Evolutionary conservation across 2,797 vertebrate genomes (phyloP), one percentile per base, ranked within the genome.

Genomic region (Lutjanus campechanus): DNA sequence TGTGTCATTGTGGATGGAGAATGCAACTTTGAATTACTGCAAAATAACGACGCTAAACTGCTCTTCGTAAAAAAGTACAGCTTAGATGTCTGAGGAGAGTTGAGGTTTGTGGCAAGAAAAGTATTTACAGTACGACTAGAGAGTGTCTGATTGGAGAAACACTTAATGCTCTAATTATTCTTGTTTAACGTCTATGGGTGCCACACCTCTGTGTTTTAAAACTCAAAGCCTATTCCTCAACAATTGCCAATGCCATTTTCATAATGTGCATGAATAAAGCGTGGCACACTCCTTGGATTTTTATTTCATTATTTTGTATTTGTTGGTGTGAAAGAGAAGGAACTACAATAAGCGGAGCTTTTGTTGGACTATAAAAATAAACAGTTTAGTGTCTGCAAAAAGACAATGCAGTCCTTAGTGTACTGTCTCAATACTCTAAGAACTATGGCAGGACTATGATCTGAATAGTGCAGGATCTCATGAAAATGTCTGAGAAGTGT

Each of bases 21-120:
- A 90, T 81, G 87, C 86, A 89, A 92, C 91, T 93, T 94, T 92
- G 90, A 92, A 92, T 91, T 92, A 90, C 76, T 61, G 68, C 77
- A 87, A 93, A 90, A 90, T 90, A 93, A 93, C 78, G 65, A 86
- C 46, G 63, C 80, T 89, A 83, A 93, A 92, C 71, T 83, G 80
- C 69, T 87, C 68, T 73, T 77, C 11, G 50, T 79, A n/a, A 59
- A 89, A 88, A 89, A 82, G 70, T 58, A 46, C 13, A 36, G 69
- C 83, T 89, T 85, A 88, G 88, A 92, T 86, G 87, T 90, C 47
- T 86, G 70, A 62, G 54, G 65, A 89, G 84, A 88, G 61, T 60
- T 68, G 49, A 88, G 86, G 67, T 88, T 78, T 85, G 76, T 76
- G 68, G 78, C 43, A 63, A 78, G 69, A 65, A 87, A 85, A 83